Evolutionary conservation across 2,888 invertebrate species (phyloP).

Genomic region (Gastracanthus pulcherrimus): DNA sequence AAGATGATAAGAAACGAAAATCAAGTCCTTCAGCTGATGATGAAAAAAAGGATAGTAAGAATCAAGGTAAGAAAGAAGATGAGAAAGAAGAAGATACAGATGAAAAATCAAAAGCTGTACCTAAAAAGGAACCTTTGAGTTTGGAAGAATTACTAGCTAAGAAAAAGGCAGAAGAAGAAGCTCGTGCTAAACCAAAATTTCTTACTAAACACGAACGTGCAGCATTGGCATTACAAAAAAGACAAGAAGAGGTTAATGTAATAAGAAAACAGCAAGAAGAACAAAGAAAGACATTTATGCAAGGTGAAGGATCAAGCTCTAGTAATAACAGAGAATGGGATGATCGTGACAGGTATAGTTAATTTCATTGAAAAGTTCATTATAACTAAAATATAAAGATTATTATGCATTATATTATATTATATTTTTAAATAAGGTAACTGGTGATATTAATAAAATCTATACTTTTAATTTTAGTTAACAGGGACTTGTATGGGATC

Average conservation of each 20-base stretch:
- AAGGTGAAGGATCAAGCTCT: constrained; percentile 67
- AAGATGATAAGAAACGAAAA: constrained; percentile 73
- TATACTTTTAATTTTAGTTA: no score
- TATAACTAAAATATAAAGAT: no score
- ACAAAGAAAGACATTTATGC: constrained; percentile 76
- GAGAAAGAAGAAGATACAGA: constrained; percentile 73
- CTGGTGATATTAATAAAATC: no score
- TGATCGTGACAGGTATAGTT: constrained; percentile 74
- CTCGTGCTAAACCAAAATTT: constrained; percentile 97
- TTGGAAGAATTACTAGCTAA: constrained; percentile 96
- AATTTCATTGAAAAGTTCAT: not conserved
- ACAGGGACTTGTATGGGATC: no score
- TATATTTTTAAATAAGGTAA: no score
- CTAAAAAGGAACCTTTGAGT: constrained; percentile 92
- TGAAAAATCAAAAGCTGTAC: constrained; percentile 60
- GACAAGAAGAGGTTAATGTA: constrained; percentile 93
- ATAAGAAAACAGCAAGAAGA: constrained; percentile 86
- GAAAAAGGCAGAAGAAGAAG: constrained; percentile 97
- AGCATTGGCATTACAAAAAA: constrained; percentile 90
- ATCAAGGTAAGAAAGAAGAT: constrained; percentile 71
- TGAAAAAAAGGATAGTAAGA: constrained; percentile 71
- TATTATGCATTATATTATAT: not conserved
- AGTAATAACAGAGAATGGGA: constrained; percentile 77
- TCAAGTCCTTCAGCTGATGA: constrained; percentile 77
- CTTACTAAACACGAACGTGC: constrained; percentile 97